phyloP scores from a whole-genome alignment of 2,888 invertebrate genomes.

The Agrochola litura region DNA sequence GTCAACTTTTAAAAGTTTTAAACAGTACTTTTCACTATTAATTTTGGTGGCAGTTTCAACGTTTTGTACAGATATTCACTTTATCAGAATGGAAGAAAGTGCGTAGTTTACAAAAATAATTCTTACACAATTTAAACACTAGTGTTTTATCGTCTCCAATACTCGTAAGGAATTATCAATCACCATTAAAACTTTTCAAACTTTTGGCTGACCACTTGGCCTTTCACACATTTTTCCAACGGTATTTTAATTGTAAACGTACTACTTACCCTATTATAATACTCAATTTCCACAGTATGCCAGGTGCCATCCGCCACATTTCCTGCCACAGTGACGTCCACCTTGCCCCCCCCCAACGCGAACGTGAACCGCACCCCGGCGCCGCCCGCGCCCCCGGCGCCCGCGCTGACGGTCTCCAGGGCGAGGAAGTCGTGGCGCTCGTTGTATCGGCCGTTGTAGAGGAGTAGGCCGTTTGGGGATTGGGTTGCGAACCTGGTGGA shows the following conservation, averaged over 20 bases:
- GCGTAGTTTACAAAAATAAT: too few relatives aligned
- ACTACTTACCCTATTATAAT: slow-evolving; percentile 93
- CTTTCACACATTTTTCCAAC: too few relatives aligned
- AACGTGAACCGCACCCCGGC: slow-evolving; percentile 95
- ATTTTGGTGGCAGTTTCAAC: too few relatives aligned
- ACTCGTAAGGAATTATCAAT: too few relatives aligned
- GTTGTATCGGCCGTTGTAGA: slow-evolving; percentile 99
- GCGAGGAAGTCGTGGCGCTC: slow-evolving; percentile 98
- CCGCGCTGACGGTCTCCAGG: slow-evolving; percentile 94
- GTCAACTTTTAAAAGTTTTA: neutral
- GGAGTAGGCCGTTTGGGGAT: slow-evolving; percentile 94
- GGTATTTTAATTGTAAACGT: too few relatives aligned
- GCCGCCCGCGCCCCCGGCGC: slow-evolving; percentile 78
- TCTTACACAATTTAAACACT: too few relatives aligned
- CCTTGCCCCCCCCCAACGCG: slow-evolving; percentile 95
- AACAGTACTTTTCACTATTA: too few relatives aligned
- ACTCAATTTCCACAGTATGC: slow-evolving; percentile 96
- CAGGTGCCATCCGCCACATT: slow-evolving; percentile 97
- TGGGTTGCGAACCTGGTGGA: slow-evolving; percentile 96
- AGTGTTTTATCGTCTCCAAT: too few relatives aligned
- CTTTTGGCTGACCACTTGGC: too few relatives aligned
- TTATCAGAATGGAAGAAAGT: too few relatives aligned
- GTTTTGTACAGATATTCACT: too few relatives aligned
- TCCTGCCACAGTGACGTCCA: slow-evolving; percentile 92
- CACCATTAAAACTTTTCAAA: too few relatives aligned